These are phyloP conservation scores for Campoplex capitator DNA, from an alignment of 2,888 invertebrate species.

Conservation along the genomic window DNA sequence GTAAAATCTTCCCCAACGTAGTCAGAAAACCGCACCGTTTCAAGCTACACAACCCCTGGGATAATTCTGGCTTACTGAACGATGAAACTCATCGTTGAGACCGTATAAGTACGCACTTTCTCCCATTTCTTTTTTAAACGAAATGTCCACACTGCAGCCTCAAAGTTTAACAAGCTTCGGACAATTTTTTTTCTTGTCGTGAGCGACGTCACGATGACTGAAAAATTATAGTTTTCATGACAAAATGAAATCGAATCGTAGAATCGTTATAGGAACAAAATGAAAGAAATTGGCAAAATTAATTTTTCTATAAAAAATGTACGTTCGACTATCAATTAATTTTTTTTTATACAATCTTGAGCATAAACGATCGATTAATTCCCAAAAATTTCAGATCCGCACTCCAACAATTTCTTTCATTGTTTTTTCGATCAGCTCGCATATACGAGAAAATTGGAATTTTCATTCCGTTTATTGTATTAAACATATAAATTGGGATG, in stretches of 20 bases:
- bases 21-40: conserved; percentile 3
- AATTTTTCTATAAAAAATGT: background rate
- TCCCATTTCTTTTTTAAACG: background rate
- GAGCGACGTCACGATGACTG: background rate
- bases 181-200: background rate
- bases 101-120: conserved; percentile 17
- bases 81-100: conserved; percentile 23
- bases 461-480: background rate
- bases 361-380: background rate
- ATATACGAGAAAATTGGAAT: background rate
- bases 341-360: background rate
- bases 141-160: background rate
- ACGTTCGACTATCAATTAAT: too few relatives aligned
- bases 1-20: background rate
- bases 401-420: background rate
- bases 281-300: background rate
- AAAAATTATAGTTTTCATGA: background rate
- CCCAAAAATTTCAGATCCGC: too few relatives aligned
- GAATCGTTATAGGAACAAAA: background rate
- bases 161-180: conserved; percentile 29
- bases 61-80: conserved; percentile 16
- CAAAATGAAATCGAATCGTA: background rate
- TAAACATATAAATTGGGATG: conserved; percentile 13
- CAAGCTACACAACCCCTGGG: background rate
- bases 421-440: background rate